phyloP scores from a whole-genome alignment of 2,888 invertebrate genomes.

The Lasioglossum leucozonium region DNA sequence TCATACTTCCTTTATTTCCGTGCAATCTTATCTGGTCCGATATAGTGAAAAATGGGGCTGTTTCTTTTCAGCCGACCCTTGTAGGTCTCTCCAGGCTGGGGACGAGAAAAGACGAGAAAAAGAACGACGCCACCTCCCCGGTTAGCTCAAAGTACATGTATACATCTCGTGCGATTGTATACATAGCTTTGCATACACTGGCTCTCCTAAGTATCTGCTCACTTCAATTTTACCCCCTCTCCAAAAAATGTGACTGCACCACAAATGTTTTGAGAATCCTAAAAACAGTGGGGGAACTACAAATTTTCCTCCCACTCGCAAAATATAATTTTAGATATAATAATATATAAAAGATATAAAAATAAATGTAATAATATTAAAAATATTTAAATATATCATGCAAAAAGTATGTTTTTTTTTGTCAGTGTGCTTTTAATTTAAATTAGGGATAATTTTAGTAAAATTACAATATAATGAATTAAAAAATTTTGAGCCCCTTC shows the following conservation, averaged over 20 bases:
- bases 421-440: too few relatives aligned
- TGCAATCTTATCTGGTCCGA: constrained; percentile 49
- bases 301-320: too few relatives aligned
- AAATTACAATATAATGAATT: too few relatives aligned
- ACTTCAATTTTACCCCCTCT: background rate
- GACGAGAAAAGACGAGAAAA: background rate
- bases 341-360: too few relatives aligned
- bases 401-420: too few relatives aligned
- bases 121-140: background rate
- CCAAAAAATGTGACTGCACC: background rate
- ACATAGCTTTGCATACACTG: constrained; percentile 12
- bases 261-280: background rate
- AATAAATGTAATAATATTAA: too few relatives aligned
- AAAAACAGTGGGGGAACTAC: background rate
- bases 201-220: background rate
- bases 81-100: constrained; percentile 7
- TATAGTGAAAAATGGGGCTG: constrained; percentile 42
- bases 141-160: background rate
- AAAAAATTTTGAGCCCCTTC: too few relatives aligned
- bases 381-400: too few relatives aligned
- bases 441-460: too few relatives aligned
- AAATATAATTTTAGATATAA: too few relatives aligned
- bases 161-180: constrained; percentile 8
- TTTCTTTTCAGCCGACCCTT: constrained; percentile 25
- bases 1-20: constrained; percentile 40